phyloP scores from a whole-genome alignment of 2,888 invertebrate genomes.

The Hydrotaea diabolus region DNA sequence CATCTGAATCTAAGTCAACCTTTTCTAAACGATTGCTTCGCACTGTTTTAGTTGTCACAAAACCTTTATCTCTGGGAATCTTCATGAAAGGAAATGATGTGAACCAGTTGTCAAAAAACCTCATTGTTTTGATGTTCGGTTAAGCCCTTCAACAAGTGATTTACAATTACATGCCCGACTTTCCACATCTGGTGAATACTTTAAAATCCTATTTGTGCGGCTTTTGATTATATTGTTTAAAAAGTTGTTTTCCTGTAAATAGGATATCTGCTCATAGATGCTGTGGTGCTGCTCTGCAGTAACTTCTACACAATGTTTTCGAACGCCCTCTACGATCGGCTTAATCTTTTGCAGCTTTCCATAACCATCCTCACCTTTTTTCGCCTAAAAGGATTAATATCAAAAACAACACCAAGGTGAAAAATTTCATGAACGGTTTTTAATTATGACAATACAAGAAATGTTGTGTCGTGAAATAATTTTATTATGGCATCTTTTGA shows the following conservation, averaged over 20 bases:
- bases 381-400: too few species aligned
- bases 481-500: too few species aligned
- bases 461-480: too few species aligned
- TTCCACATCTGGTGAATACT: too few species aligned
- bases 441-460: too few species aligned
- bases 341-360: slow-evolving; percentile 19
- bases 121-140: slow-evolving; percentile 50
- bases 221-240: too few species aligned
- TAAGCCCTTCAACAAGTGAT: slow-evolving; percentile 41
- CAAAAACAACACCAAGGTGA: too few species aligned
- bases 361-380: slow-evolving; percentile 31
- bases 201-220: too few species aligned
- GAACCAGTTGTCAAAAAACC: slow-evolving; percentile 56
- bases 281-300: slow-evolving; percentile 43
- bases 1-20: slow-evolving; percentile 26
- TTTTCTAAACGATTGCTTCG: slow-evolving; percentile 44
- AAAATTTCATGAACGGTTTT: too few species aligned
- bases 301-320: slow-evolving; percentile 36
- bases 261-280: slow-evolving; percentile 44
- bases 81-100: slow-evolving; percentile 41
- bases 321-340: slow-evolving; percentile 22
- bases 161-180: slow-evolving; percentile 26
- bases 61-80: slow-evolving; percentile 15
- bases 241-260: slow-evolving; percentile 32
- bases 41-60: slow-evolving; percentile 31